Evolutionary conservation across 2,888 invertebrate genomes (phyloP), one percentile per base, ranked within the genome.

Genomic region (Lepidocyrtoides sp.): DNA sequence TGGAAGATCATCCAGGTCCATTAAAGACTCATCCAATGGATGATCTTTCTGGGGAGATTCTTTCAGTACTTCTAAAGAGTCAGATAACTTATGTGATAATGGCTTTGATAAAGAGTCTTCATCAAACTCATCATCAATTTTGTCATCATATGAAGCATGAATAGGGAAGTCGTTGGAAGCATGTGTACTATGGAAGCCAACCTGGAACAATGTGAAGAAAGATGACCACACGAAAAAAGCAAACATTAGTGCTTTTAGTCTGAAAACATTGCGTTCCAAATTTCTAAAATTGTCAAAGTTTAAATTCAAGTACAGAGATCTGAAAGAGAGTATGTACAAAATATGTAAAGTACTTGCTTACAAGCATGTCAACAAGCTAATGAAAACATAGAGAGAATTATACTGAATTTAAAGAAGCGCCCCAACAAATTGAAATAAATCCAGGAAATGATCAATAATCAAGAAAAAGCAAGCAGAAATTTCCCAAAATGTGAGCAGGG

Each of bases 1-100:
- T 20, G 93, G 92, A 81, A 93, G 88, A 82, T 93, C 93, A 91
- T 94, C 93, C 75, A 94, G 75, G 77, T 94, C 93, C 93, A 94
- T 93, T 54, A 94, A 88, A 60, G 93, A 93, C 36, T 93, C 93
- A 83, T 93, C 93, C 83, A 93, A 86, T 17, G 69, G 91, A 57
- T 93, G 91, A 41, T 94, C 93, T 89, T 91, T 93, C 29, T 88
- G 92, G 14, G 93, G 93, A 83, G 93, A 93, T 54, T 94, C 93
- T 88, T 94, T 94, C 10, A 94, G 63, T 29, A 94, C 93, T 86
- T 94, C 93, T 84, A 94, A 82, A 3, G 93, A 94, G 84, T 94
- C 93, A 26, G 93, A 94, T 26, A 94, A 82, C 57, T 93, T 93
- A 89, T 92, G 91, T 4, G 93, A 92, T 3, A 92, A 69, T 36